These are phyloP conservation scores for Pipra filicauda DNA, from an alignment of 2,113 vertebrate genomes.

Conservation along the genomic window DNA sequence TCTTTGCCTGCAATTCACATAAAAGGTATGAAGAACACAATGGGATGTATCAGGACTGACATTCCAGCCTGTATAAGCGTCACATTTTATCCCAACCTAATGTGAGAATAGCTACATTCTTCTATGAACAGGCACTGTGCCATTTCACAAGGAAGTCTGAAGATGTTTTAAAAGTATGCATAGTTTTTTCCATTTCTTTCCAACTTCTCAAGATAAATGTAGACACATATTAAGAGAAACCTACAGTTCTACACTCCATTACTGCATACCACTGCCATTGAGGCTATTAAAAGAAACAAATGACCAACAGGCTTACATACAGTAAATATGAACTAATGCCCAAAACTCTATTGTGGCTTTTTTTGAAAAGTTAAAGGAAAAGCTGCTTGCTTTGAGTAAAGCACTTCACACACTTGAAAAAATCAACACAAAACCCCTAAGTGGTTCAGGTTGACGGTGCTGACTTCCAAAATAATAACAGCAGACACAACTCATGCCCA, in stretches of 20 bases:
- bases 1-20: neutral
- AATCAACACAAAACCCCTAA: neutral
- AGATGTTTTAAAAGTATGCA: neutral
- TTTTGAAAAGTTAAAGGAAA: neutral
- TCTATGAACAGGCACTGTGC: neutral
- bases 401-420: neutral
- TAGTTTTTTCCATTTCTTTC: neutral
- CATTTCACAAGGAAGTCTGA: neutral
- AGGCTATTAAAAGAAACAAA: neutral
- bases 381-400: neutral
- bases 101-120: neutral
- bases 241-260: neutral
- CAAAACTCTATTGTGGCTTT: neutral
- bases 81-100: neutral
- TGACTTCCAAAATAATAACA: neutral
- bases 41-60: neutral
- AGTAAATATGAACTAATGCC: neutral
- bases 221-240: neutral
- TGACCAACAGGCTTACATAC: neutral
- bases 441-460: accelerated
- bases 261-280: neutral
- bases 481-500: neutral
- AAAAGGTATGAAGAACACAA: neutral
- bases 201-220: neutral
- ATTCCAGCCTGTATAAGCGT: neutral